These are phyloP conservation scores for Tichodroma muraria DNA, from an alignment of 2,113 vertebrate species.

Conservation along the genomic window DNA sequence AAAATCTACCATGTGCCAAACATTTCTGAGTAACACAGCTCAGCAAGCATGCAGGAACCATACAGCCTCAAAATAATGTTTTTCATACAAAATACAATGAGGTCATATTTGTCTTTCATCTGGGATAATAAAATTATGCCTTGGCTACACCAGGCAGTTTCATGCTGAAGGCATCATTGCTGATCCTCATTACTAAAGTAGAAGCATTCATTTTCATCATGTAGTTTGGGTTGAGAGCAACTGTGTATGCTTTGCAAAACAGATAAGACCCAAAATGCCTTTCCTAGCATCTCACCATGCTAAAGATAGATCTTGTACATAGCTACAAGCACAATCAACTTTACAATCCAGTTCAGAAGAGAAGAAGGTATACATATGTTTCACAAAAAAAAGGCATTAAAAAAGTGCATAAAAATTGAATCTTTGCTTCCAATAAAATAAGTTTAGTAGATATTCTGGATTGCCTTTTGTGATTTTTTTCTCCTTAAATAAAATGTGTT, in stretches of 20 bases:
- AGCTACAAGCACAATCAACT: not conserved
- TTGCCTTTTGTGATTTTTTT: not conserved
- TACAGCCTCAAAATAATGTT: slow-evolving; percentile 37
- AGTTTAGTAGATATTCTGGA: not conserved
- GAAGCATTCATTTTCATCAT: not conserved
- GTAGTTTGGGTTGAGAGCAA: not conserved
- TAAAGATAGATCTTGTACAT: not conserved
- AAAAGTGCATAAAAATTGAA: not conserved
- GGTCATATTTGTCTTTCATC: slow-evolving; percentile 52
- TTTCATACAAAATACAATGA: slow-evolving; percentile 46
- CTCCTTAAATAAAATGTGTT: not conserved
- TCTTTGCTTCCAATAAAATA: not conserved
- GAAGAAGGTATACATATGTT: not conserved
- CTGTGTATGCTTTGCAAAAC: not conserved
- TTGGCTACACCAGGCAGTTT: not conserved
- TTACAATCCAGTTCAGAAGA: not conserved
- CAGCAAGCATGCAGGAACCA: slow-evolving; percentile 43
- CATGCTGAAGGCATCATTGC: slow-evolving; percentile 2
- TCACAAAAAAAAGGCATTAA: not conserved
- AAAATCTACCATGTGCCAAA: slow-evolving; percentile 8
- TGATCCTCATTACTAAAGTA: not conserved
- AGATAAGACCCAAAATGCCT: not conserved
- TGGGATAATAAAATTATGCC: slow-evolving; percentile 37
- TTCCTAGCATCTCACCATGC: not conserved
- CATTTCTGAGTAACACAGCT: not conserved